Evolutionary conservation across 2,797 vertebrate species (phyloP).

Genomic region (Buceros bicornis): DNA sequence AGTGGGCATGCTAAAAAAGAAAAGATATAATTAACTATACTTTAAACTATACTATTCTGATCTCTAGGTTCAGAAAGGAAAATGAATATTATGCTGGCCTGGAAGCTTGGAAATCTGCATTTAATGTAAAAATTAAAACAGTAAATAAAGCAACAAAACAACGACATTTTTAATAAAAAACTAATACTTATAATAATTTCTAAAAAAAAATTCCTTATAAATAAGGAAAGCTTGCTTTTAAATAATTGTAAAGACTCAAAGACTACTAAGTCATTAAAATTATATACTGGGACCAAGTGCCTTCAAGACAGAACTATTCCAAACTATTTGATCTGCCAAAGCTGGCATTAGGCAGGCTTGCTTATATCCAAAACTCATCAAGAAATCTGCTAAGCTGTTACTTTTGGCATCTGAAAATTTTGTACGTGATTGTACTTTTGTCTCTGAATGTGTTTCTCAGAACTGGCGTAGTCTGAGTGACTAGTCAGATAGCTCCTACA

Average conservation of each 20-base stretch:
- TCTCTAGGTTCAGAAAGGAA: neutral
- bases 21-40: neutral
- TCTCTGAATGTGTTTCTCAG: neutral
- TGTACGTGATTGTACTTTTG: neutral
- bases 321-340: neutral
- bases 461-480: neutral
- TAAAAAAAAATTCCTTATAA: neutral
- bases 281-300: neutral
- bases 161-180: neutral
- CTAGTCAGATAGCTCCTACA: neutral
- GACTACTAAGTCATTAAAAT: neutral
- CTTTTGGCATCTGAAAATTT: neutral
- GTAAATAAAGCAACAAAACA: neutral
- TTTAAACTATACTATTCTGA: neutral
- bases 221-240: neutral
- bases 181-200: too few relatives aligned
- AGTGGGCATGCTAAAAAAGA: neutral
- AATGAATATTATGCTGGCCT: neutral
- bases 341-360: neutral
- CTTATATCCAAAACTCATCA: neutral
- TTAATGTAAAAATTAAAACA: neutral
- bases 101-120: neutral
- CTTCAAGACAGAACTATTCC: neutral
- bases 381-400: neutral
- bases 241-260: neutral